Conservation (phyloP, 2,797 vertebrate genomes). For the Kryptopterus vitreolus region DNA sequence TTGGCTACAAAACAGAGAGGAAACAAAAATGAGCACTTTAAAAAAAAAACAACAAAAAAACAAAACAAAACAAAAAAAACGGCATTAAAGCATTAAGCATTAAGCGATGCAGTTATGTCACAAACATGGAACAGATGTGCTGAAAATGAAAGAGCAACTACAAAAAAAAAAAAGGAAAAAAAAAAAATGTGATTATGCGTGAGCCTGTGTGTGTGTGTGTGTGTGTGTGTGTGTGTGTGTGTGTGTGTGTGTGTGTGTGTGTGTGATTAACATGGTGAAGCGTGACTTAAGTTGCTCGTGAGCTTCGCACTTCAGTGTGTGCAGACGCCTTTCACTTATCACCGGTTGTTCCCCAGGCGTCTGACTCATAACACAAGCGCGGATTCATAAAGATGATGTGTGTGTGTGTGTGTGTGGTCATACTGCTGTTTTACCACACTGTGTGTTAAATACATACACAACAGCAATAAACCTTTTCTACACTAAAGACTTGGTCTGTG, state of each 20-base stretch:
- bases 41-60: background rate
- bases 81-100: no score
- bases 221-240: background rate
- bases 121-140: slow-evolving; percentile 20
- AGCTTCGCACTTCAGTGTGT: slow-evolving; percentile 18
- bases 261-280: slow-evolving; percentile 24
- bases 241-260: background rate
- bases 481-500: background rate
- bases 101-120: slow-evolving; percentile 5
- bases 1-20: slow-evolving; percentile 76
- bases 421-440: slow-evolving; percentile 59
- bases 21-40: slow-evolving; percentile 1
- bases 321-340: slow-evolving; percentile 42
- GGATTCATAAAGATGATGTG: background rate
- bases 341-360: slow-evolving; percentile 22
- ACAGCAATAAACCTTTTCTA: background rate
- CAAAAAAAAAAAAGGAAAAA: background rate
- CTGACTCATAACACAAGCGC: background rate
- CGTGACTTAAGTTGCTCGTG: slow-evolving; percentile 38
- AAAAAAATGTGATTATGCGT: background rate
- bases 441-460: no score
- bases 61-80: no score
- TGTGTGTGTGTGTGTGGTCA: background rate
- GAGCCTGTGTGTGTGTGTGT: background rate
- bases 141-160: background rate